Evolutionary conservation across 2,113 vertebrate species (phyloP), one percentile per base, ranked within the genome.

Genomic region (Melozone crissalis): DNA sequence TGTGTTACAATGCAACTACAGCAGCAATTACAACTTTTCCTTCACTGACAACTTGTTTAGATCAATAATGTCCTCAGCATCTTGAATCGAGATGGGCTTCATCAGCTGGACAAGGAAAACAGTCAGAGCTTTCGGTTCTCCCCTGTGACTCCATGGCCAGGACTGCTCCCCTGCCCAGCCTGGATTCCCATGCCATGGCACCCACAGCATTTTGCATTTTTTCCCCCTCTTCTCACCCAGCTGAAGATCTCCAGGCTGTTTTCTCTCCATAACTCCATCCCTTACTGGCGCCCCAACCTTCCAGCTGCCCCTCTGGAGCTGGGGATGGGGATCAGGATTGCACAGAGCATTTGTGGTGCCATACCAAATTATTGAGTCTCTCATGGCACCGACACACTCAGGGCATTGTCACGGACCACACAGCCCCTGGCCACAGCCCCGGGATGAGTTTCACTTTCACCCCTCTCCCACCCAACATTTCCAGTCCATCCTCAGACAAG

Each of bases 1-100:
- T 94, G 82, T 97, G 96, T 98, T 98, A 98, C 97, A 98, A 97
- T 96, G 96, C 96, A 98, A 97, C 96, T 97, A 97, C 98, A 97
- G 95, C 94, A 95, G 96, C 97, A 98, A 98, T 98, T 98, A 98
- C 98, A 98, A 98, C 98, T 98, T 97, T 97, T 97, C 95, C 96
- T 97, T 95, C 85, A 71, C 97, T 95, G 97, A 98, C 98, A 97
- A 97, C 97, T 98, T 90, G 96, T 96, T 97, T 97, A 95, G 97
- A 98, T 98, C 98, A 97, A 98, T 98, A 98, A 97, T 78, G 66
- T 94, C 97, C 37, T 66, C 69, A 26, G 84, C 59, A 76, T 94
- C 37, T 44, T 76, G 93, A 95, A 95, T 96, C 43, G 72, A 96
- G 96, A 96, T 92, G 89, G 94, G 80, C 44, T 93, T 41, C 74